Evolutionary conservation across 2,113 vertebrate genomes (phyloP).

Genomic region (Oncorhynchus tshawytscha): DNA sequence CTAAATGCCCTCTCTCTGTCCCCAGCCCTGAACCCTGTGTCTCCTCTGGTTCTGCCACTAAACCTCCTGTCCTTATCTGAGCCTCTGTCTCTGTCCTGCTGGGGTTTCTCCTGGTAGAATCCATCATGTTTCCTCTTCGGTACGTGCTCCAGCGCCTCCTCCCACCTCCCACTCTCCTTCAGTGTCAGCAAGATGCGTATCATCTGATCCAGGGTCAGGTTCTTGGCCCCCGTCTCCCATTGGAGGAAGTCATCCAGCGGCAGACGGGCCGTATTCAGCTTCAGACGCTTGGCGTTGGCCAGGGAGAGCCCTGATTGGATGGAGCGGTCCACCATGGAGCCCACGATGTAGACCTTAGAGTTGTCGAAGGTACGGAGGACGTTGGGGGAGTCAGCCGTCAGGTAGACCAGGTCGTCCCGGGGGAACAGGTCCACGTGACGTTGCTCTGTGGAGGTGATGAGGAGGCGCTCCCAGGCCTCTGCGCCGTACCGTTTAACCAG

Average conservation of each 20-base stretch:
- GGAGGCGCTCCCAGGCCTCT: constrained; percentile 76
- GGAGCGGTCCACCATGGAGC: constrained; percentile 84
- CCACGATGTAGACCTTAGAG: constrained; percentile 88
- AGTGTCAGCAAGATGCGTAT: constrained; percentile 82
- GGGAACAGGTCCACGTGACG: constrained; percentile 83
- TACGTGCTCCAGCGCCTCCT: constrained; percentile 85
- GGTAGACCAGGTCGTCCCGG: constrained; percentile 82
- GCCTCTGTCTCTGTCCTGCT: background rate
- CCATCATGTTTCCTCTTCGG: constrained; percentile 84
- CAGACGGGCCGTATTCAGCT: constrained; percentile 85
- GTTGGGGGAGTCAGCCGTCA: constrained; percentile 91
- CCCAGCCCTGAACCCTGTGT: background rate
- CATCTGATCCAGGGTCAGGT: constrained; percentile 94
- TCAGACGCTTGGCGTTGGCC: constrained; percentile 86
- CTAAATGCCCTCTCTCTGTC: constrained; percentile 7
- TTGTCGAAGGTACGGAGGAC: constrained; percentile 86
- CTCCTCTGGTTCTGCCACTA: background rate
- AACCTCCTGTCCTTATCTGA: background rate
- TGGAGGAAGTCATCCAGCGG: constrained; percentile 85
- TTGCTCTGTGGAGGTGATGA: constrained; percentile 80
- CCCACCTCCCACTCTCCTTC: constrained; percentile 87
- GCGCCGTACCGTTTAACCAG: constrained; percentile 77
- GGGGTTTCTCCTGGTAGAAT: constrained; percentile 50
- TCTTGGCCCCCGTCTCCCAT: constrained; percentile 87
- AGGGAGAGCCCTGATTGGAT: constrained; percentile 80